These are phyloP conservation scores for Rhinoraja longicauda DNA, from an alignment of 2,797 vertebrate species.

Conservation along the genomic window DNA sequence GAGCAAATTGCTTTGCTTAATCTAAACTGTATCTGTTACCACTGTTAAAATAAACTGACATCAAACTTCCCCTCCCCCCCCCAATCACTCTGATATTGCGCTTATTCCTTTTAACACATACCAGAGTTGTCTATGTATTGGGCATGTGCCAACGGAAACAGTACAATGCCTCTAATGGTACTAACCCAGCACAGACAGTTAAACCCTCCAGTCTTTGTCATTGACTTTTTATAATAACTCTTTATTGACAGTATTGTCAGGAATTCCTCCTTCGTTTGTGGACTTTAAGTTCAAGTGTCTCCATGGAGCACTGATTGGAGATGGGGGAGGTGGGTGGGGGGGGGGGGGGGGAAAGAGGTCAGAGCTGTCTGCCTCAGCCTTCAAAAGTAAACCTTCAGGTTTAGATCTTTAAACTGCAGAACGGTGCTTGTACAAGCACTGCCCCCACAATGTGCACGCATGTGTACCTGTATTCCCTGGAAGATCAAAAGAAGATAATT, in stretches of 20 bases:
- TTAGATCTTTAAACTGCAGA: neutral
- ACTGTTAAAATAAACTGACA: neutral
- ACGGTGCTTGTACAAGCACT: neutral
- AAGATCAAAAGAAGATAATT: neutral
- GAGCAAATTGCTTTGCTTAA: neutral
- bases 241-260: neutral
- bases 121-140: neutral
- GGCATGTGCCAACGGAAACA: neutral
- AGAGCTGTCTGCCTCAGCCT: neutral
- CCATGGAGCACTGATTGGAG: neutral
- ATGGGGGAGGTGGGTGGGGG: too few relatives aligned
- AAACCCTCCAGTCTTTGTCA: neutral
- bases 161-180: neutral
- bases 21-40: neutral
- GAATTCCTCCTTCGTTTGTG: neutral
- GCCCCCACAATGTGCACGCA: neutral
- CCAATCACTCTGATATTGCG: neutral
- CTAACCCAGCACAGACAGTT: neutral
- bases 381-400: neutral
- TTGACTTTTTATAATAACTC: constrained; percentile 5
- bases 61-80: neutral
- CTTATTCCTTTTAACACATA: neutral
- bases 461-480: neutral
- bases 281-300: neutral
- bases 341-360: neutral